A percentile compares a stretch with the other conserved stretches of the same genome.
Conservation (phyloP, 2,113 vertebrate genomes). For the Oophaga pumilio region DNA sequence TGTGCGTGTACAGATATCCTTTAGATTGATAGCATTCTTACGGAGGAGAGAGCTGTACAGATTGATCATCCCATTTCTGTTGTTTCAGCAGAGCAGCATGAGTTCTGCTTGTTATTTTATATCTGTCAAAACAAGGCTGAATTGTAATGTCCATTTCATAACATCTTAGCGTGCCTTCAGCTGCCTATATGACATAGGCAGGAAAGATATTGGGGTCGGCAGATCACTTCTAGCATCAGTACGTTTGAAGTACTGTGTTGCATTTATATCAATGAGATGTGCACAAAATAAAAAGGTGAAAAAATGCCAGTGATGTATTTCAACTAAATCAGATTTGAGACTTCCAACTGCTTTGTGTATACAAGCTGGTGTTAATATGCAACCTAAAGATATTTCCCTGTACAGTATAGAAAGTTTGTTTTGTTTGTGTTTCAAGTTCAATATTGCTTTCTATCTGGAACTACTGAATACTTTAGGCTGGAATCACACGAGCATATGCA, state of each 20-base stretch:
- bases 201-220: neutral
- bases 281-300: neutral
- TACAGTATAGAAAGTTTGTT: neutral
- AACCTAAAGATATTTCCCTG: neutral
- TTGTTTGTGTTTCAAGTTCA: neutral
- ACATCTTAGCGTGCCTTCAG: neutral
- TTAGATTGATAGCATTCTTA: conserved; percentile 7
- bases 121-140: conserved; percentile 18
- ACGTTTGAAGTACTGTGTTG: neutral
- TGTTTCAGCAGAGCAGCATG: conserved; percentile 42
- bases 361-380: neutral
- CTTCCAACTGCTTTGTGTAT: neutral
- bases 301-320: neutral
- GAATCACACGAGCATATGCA: no score
- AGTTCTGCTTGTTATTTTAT: conserved; percentile 29
- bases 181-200: neutral
- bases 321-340: neutral
- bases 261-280: neutral
- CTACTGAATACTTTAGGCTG: neutral
- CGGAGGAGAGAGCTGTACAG: neutral
- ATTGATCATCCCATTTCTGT: conserved; percentile 39
- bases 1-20: neutral
- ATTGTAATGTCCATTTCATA: conserved; percentile 27
- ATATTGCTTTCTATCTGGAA: neutral
- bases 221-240: neutral